Evolutionary conservation across 2,113 vertebrate genomes (phyloP).

Genomic region (Bothrops jararaca): DNA sequence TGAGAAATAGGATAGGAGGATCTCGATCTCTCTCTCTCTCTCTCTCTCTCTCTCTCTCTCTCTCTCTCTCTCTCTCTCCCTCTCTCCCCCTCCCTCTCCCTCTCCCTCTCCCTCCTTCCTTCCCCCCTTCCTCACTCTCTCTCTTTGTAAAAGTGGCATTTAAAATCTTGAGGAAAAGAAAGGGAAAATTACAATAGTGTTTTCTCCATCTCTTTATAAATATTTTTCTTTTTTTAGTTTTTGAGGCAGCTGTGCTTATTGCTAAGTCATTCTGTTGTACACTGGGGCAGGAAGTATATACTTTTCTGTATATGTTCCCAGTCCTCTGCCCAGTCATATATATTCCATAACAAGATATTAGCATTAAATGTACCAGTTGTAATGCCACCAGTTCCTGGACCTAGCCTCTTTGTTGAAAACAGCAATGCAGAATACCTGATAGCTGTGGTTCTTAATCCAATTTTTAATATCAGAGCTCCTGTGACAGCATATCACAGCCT

Average conservation of each 20-base stretch:
- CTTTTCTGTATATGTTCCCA: not conserved
- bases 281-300: not conserved
- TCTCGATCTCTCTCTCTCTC: too few relatives aligned
- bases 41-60: not conserved
- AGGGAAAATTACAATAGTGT: not conserved
- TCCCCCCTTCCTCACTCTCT: not conserved
- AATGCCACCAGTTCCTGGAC: not conserved
- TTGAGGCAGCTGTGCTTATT: not conserved
- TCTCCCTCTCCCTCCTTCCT: not conserved
- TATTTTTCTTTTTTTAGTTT: not conserved
- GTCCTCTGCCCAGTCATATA: not conserved
- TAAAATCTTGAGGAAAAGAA: not conserved
- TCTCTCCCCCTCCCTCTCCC: not conserved
- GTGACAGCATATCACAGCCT: not conserved
- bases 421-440: not conserved
- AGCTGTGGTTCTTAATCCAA: not conserved
- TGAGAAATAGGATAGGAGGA: not conserved
- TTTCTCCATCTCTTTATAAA: not conserved
- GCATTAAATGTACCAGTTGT: not conserved
- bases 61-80: not conserved
- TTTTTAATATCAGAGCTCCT: not conserved
- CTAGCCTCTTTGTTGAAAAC: not conserved
- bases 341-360: not conserved
- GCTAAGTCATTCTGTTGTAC: not conserved
- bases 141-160: not conserved